phyloP scores from a whole-genome alignment of 1,140 invertebrate species.

The Zaprionus tsacasi region DNA sequence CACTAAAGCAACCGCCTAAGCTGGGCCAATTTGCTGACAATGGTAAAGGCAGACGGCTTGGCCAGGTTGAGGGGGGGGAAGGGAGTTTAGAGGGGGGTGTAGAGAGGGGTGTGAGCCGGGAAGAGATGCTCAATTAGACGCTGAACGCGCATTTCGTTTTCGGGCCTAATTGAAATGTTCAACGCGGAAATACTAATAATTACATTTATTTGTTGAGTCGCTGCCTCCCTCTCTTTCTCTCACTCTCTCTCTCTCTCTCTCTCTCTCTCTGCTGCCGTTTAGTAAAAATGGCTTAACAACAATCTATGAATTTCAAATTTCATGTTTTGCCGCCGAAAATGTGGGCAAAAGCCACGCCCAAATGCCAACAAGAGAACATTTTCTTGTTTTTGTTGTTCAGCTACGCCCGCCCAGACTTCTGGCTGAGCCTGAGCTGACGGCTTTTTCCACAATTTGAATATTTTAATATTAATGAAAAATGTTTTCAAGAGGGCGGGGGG shows the following conservation, averaged over 20 bases:
- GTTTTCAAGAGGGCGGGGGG: constrained; percentile 11
- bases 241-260: neutral
- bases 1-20: constrained; percentile 67
- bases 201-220: constrained; percentile 36
- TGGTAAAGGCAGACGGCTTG: constrained; percentile 24
- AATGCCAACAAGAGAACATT: neutral
- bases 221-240: neutral
- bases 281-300: constrained; percentile 16
- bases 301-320: constrained; percentile 76
- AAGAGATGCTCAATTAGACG: constrained; percentile 18
- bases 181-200: constrained; percentile 65
- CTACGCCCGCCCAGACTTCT: neutral
- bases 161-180: constrained; percentile 59
- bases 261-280: neutral
- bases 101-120: neutral
- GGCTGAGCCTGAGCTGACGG: constrained; percentile 15
- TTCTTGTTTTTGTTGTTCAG: neutral
- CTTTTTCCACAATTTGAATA: constrained; percentile 70
- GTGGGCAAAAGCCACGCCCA: neutral
- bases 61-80: neutral
- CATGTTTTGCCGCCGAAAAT: neutral
- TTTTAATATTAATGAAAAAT: constrained; percentile 81
- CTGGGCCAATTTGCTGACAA: constrained; percentile 69
- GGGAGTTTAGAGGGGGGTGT: neutral
- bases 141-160: constrained; percentile 2